These are phyloP conservation scores for Bradypodion pumilum DNA, from an alignment of 2,797 vertebrate genomes.

Conservation along the genomic window DNA sequence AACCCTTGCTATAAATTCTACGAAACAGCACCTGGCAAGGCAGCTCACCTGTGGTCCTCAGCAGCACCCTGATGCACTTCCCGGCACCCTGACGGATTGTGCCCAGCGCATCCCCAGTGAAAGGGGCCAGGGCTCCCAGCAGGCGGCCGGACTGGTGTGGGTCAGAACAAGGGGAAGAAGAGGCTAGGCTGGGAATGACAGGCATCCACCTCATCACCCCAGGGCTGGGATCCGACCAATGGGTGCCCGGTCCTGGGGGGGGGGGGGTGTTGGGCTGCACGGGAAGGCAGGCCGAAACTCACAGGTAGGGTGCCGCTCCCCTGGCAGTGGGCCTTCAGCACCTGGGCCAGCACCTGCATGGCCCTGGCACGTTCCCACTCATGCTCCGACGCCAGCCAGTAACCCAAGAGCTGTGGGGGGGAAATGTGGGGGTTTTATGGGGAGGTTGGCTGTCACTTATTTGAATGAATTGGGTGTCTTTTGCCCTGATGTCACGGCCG, in stretches of 20 bases:
- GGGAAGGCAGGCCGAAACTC: background rate
- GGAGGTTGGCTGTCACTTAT: too few species aligned
- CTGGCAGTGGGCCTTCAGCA: background rate
- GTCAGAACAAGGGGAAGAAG: too few species aligned
- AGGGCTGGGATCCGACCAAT: background rate
- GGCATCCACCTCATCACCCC: too few species aligned
- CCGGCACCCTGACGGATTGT: background rate
- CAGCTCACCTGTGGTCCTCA: conserved; percentile 21
- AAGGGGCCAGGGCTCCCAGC: background rate
- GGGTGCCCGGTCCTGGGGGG: too few species aligned
- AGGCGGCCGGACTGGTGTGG: background rate
- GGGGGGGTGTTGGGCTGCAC: too few species aligned
- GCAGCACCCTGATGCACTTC: background rate
- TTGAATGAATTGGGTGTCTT: too few species aligned
- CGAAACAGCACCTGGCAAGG: accelerated
- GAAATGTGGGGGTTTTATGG: too few species aligned
- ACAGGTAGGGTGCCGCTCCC: background rate
- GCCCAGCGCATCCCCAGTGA: background rate
- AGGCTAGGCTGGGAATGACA: background rate
- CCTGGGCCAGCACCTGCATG: background rate
- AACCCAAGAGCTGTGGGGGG: conserved; percentile 12
- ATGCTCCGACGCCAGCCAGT: conserved; percentile 5
- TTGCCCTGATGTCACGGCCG: too few species aligned
- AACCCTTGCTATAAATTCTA: background rate
- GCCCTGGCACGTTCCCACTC: conserved; percentile 12